Evolutionary conservation across 2,888 invertebrate genomes (phyloP).

Genomic region (Ornithoptera priamus): DNA sequence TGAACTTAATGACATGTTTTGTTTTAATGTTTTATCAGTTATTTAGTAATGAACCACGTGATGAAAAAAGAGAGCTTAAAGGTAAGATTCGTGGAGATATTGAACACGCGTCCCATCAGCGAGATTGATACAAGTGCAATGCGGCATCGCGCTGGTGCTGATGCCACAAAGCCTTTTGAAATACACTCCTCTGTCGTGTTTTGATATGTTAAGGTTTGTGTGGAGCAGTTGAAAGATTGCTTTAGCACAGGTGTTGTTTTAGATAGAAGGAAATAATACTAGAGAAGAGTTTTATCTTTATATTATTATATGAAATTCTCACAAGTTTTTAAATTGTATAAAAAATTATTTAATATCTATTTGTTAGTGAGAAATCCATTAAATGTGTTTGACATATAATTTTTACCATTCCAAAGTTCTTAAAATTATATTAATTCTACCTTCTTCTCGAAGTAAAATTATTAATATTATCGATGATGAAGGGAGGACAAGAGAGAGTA

Average conservation of each 20-base stretch:
- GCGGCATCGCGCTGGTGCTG: conserved; percentile 39
- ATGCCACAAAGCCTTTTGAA: conserved; percentile 47
- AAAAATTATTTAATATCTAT: no score
- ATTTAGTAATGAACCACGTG: background rate
- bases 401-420: background rate
- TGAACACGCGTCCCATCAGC: conserved; percentile 44
- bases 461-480: conserved; percentile 1
- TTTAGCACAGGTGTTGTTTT: conserved; percentile 18
- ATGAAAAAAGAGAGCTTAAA: background rate
- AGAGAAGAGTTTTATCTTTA: background rate
- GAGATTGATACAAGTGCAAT: conserved; percentile 55
- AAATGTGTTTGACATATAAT: no score
- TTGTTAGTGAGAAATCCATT: no score
- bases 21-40: background rate
- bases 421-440: background rate
- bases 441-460: background rate
- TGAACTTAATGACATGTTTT: background rate
- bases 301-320: background rate
- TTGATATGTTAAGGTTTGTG: conserved; percentile 10
- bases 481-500: background rate
- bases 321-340: background rate
- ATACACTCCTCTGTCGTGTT: conserved; percentile 24
- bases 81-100: conserved; percentile 9
- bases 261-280: conserved; percentile 8
- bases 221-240: conserved; percentile 25